These are phyloP conservation scores for Hirtodrosophila cameraria DNA, from an alignment of 2,888 invertebrate species.

Conservation along the genomic window DNA sequence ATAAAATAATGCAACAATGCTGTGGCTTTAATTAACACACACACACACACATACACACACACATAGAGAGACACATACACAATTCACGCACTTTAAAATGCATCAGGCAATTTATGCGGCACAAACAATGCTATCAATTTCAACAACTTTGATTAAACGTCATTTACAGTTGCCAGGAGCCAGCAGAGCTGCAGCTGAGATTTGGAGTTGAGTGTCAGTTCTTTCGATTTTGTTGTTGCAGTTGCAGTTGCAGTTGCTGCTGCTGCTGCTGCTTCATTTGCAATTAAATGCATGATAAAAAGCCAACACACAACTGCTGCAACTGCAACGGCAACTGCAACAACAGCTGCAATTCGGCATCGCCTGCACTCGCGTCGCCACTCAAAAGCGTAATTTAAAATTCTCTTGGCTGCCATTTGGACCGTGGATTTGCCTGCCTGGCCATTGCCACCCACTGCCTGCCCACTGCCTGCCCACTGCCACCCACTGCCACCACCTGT, in stretches of 20 bases:
- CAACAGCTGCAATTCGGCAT: slow-evolving; percentile 50
- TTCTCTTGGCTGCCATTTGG: slow-evolving; percentile 76
- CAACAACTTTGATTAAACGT: slow-evolving; percentile 79
- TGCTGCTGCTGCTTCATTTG: slow-evolving; percentile 65
- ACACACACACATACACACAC: too few relatives aligned
- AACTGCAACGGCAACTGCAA: slow-evolving; percentile 16
- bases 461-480: background rate
- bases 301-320: slow-evolving; percentile 29
- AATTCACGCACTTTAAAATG: slow-evolving; percentile 69
- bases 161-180: slow-evolving; percentile 65
- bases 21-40: too few relatives aligned
- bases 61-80: slow-evolving; percentile 43
- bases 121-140: slow-evolving; percentile 76
- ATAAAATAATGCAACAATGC: too few relatives aligned
- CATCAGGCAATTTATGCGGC: slow-evolving; percentile 62
- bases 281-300: slow-evolving; percentile 73
- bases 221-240: slow-evolving; percentile 9
- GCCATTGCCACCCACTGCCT: background rate
- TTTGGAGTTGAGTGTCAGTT: slow-evolving; percentile 32
- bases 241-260: slow-evolving; percentile 20
- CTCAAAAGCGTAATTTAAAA: slow-evolving; percentile 78
- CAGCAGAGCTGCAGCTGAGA: slow-evolving; percentile 33
- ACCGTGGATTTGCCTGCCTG: slow-evolving; percentile 33
- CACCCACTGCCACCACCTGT: background rate
- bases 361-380: slow-evolving; percentile 59